phyloP scores from a whole-genome alignment of 2,113 vertebrate genomes.

The Festucalex cinctus region DNA sequence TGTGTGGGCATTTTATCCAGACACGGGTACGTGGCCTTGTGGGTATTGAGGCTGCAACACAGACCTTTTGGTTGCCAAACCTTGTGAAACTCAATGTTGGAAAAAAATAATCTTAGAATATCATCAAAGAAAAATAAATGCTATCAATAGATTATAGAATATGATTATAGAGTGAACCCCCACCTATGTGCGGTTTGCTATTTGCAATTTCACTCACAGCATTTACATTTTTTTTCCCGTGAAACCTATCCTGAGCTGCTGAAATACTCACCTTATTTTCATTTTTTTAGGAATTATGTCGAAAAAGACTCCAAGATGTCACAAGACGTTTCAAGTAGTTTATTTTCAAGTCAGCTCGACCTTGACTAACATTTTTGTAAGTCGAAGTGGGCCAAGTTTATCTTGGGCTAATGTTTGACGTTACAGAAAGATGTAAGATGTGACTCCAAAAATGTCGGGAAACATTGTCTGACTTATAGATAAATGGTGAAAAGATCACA shows the following conservation, averaged over 20 bases:
- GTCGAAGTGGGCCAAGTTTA: too few species aligned
- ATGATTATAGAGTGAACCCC: background rate
- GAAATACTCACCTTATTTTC: background rate
- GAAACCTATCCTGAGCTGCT: background rate
- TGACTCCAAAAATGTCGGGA: too few species aligned
- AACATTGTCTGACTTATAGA: too few species aligned
- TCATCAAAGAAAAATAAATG: background rate
- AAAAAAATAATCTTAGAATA: background rate
- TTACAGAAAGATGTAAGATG: too few species aligned
- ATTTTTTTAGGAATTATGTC: too few species aligned
- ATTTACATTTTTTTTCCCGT: background rate
- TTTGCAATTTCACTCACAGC: background rate
- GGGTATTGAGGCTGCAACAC: background rate
- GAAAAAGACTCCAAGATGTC: too few species aligned
- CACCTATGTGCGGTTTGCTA: background rate
- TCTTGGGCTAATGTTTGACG: too few species aligned
- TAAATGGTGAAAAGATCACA: too few species aligned
- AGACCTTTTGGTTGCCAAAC: background rate
- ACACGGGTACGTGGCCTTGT: background rate
- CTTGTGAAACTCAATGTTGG: background rate
- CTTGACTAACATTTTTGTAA: too few species aligned
- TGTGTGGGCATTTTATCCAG: background rate
- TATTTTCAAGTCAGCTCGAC: too few species aligned
- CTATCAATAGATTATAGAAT: background rate
- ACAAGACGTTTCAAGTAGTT: too few species aligned